Conservation (phyloP, 2,113 vertebrate species). For the Nestor notabilis region DNA sequence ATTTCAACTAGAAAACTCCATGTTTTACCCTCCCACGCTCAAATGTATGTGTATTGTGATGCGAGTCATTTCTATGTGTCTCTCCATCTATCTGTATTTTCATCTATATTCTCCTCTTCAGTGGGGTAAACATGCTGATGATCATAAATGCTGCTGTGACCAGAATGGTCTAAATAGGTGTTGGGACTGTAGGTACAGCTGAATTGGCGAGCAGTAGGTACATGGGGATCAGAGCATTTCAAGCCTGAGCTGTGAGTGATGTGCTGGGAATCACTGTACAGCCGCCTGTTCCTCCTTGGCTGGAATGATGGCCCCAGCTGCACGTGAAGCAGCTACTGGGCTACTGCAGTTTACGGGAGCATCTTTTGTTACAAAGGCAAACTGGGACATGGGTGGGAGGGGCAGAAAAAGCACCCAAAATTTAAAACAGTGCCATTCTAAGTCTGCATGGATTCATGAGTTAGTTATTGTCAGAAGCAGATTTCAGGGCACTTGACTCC, state of each 20-base stretch:
- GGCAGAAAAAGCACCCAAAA: background rate
- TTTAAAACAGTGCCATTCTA: background rate
- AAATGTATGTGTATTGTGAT: background rate
- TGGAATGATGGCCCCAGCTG: background rate
- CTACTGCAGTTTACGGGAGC: background rate
- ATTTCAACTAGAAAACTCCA: background rate
- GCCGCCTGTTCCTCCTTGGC: background rate
- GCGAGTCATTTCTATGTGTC: background rate
- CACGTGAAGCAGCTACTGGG: background rate
- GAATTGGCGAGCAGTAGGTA: background rate
- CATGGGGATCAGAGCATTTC: background rate
- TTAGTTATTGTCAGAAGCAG: background rate
- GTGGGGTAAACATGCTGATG: background rate
- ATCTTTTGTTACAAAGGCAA: rapidly evolving
- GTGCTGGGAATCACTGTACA: background rate
- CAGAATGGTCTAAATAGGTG: background rate
- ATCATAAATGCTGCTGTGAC: background rate
- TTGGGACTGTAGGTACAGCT: background rate
- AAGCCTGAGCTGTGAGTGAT: background rate
- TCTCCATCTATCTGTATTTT: background rate
- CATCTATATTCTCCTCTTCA: background rate
- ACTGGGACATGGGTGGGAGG: background rate
- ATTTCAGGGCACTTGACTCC: background rate
- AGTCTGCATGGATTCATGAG: background rate
- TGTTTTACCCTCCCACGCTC: background rate